Percentiles rank a stretch among this genome's conserved stretches.
Conservation (phyloP, 1,140 invertebrate species). For the Agrypnia vestita region DNA sequence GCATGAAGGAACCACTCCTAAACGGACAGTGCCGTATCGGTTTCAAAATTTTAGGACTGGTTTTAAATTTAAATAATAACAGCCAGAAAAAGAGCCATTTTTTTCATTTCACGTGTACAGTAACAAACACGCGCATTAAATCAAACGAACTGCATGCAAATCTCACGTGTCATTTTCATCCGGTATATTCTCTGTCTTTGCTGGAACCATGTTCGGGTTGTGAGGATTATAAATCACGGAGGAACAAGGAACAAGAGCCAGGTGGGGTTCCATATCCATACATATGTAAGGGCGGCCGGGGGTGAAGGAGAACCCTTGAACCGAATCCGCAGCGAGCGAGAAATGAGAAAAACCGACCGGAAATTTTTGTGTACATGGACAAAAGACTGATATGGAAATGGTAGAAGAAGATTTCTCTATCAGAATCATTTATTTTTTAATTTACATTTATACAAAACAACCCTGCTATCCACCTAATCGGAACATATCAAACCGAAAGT, state of each 20-base stretch:
- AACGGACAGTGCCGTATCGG: too few species aligned
- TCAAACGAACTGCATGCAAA: conserved; percentile 15
- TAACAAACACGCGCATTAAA: neutral
- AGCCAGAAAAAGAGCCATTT: too few species aligned
- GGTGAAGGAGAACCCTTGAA: conserved; percentile 16
- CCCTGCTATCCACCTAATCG: too few species aligned
- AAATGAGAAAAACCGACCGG: conserved; percentile 1
- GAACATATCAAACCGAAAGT: too few species aligned
- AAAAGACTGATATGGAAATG: too few species aligned
- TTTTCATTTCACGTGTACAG: neutral
- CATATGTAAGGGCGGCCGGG: neutral
- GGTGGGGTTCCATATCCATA: conserved; percentile 3
- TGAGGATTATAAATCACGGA: neutral
- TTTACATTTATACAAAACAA: too few species aligned
- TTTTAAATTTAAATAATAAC: too few species aligned
- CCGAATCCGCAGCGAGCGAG: neutral
- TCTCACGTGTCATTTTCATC: conserved; percentile 21
- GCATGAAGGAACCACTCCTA: too few species aligned
- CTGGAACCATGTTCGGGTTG: neutral
- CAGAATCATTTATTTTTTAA: too few species aligned
- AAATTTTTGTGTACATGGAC: too few species aligned
- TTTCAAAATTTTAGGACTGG: too few species aligned
- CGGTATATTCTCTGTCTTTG: neutral
- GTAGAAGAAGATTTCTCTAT: too few species aligned
- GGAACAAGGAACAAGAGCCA: conserved; percentile 27